Evolutionary conservation across 2,113 vertebrate genomes (phyloP).

Genomic region (Anthoscopus minutus): DNA sequence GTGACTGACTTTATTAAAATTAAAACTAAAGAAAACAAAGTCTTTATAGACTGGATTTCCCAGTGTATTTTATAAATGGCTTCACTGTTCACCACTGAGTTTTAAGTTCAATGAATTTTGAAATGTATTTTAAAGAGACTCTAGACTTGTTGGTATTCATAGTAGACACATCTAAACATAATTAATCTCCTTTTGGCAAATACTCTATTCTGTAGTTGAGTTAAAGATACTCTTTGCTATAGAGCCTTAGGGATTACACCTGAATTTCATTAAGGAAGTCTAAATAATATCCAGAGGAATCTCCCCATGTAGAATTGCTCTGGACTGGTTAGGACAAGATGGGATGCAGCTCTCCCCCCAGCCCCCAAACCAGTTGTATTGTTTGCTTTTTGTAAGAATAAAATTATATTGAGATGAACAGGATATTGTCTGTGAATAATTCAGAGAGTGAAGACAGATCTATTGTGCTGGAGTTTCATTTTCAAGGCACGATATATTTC

Average conservation of each 20-base stretch:
- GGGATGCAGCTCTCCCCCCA: not conserved
- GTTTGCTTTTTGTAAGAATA: slow-evolving; percentile 18
- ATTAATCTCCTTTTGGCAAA: slow-evolving; percentile 75
- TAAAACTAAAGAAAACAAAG: not conserved
- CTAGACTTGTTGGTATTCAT: slow-evolving; percentile 69
- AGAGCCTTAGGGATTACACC: slow-evolving; percentile 82
- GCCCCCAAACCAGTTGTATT: slow-evolving; percentile 15
- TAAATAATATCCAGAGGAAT: slow-evolving; percentile 67
- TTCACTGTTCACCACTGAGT: not conserved
- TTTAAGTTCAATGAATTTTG: not conserved
- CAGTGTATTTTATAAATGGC: not conserved
- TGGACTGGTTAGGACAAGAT: slow-evolving; percentile 70
- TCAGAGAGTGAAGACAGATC: slow-evolving; percentile 16
- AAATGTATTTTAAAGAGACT: slow-evolving; percentile 50
- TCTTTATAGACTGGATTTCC: not conserved
- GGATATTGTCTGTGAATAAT: slow-evolving; percentile 26
- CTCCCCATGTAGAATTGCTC: slow-evolving; percentile 56
- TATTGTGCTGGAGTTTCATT: slow-evolving; percentile 14
- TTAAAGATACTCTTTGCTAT: slow-evolving; percentile 65
- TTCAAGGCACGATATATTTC: slow-evolving; percentile 10
- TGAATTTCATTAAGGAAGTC: slow-evolving; percentile 76
- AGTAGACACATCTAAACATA: slow-evolving; percentile 74
- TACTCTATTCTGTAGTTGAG: slow-evolving; percentile 71
- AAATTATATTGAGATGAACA: slow-evolving; percentile 20
- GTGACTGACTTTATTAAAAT: not conserved